phyloP scores from a whole-genome alignment of 2,797 vertebrate genomes.

The Zalophus californianus region DNA sequence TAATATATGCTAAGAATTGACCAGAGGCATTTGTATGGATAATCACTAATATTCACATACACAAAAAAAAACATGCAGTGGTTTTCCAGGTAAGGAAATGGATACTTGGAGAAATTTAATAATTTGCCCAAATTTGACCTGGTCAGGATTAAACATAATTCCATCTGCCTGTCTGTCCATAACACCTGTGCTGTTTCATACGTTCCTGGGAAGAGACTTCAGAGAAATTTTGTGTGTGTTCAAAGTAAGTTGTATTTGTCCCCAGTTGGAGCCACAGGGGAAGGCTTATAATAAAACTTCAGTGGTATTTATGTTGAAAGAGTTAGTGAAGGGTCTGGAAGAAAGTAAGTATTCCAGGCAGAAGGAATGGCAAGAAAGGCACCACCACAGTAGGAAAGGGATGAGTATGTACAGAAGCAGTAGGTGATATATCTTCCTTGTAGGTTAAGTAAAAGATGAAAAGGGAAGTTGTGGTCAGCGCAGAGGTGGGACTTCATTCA shows the following conservation, averaged over 20 bases:
- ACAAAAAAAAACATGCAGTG: background rate
- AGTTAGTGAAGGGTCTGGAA: background rate
- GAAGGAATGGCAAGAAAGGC: background rate
- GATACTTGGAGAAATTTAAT: background rate
- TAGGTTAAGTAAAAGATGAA: background rate
- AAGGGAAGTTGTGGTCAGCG: background rate
- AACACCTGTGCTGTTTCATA: background rate
- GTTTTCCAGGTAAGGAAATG: background rate
- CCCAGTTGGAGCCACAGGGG: background rate
- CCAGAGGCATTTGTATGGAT: background rate
- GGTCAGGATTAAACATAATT: constrained; percentile 47
- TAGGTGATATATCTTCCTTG: background rate
- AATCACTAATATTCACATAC: background rate
- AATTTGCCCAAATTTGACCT: background rate
- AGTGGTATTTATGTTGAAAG: constrained; percentile 7
- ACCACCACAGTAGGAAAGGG: background rate
- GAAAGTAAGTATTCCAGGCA: background rate
- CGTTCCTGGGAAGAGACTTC: background rate
- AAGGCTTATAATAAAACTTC: background rate
- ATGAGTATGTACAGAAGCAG: background rate
- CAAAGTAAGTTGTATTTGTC: background rate
- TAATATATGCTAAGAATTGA: background rate
- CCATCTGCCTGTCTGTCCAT: background rate
- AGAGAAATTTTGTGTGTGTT: background rate
- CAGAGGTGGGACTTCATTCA: background rate